Percentiles rank a stretch among this genome's conserved stretches.
Conservation (phyloP, 2,797 vertebrate species). For the Brachymystax lenok region DNA sequence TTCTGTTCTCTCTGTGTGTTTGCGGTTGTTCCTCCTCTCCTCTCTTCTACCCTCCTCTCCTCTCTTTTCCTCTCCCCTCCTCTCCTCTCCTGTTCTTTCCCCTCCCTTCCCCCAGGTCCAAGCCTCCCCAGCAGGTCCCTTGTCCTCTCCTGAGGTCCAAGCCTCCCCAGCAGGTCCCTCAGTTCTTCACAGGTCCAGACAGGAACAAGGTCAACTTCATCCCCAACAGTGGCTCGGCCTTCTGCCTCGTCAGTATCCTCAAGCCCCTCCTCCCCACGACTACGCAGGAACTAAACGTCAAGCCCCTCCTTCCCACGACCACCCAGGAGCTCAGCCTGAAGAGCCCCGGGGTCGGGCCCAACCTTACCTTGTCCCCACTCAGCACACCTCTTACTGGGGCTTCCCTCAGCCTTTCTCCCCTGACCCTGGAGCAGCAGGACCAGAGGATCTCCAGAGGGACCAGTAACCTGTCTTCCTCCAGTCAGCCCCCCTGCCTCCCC, state of each 20-base stretch:
- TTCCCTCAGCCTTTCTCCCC: slow-evolving; percentile 17
- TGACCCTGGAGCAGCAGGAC: not conserved
- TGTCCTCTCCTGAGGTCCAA: slow-evolving; percentile 73
- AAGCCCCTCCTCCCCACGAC: slow-evolving; percentile 78
- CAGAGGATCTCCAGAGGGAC: too few relatives aligned
- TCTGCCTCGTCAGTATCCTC: slow-evolving; percentile 88
- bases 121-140: slow-evolving; percentile 79
- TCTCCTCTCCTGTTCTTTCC: not conserved
- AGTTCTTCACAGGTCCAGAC: slow-evolving; percentile 87
- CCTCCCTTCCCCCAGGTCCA: slow-evolving; percentile 71
- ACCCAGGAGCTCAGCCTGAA: slow-evolving; percentile 84
- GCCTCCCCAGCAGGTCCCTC: slow-evolving; percentile 82
- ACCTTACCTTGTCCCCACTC: slow-evolving; percentile 37
- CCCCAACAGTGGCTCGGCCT: slow-evolving; percentile 88
- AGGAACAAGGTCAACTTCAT: slow-evolving; percentile 94
- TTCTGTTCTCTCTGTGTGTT: not conserved
- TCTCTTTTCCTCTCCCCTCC: not conserved
- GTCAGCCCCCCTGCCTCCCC: too few relatives aligned
- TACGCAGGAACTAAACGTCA: slow-evolving; percentile 64
- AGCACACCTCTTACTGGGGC: slow-evolving; percentile 16
- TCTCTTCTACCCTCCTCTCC: too few relatives aligned
- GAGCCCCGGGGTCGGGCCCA: slow-evolving; percentile 73
- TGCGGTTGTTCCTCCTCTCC: too few relatives aligned
- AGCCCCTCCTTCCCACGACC: slow-evolving; percentile 76
- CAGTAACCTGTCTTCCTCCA: too few relatives aligned